Base-by-base conservation (phyloP, 1,140 invertebrate species). In the Holcopasites calliopsidis region DNA sequence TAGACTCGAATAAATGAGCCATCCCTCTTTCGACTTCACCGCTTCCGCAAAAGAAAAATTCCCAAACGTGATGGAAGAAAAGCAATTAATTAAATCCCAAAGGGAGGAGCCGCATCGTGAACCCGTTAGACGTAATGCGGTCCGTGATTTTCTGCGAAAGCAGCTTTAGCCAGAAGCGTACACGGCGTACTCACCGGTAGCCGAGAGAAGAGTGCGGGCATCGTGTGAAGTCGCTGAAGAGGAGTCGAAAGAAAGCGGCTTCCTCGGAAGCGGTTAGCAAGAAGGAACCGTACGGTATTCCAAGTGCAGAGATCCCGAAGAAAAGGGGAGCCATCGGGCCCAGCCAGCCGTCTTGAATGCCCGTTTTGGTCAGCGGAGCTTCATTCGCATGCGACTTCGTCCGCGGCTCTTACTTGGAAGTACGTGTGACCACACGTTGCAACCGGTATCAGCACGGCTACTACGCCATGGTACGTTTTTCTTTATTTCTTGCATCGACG, bases 381-480 rank as follows among this genome's bases (percentile, higher is more conserved):
- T 88, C 85, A 85, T 89, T 88, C 87, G 85, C 85, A 88, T 89
- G 87, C 87, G 82, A 87, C 82, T 78, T 84, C 44, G 79, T 82
- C 80, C 82, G 76, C 84, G 79, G 55, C 81, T 73, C 77, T 84
- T 84, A 84, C 82, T 83, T 80, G 82, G 82, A 84, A 84, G 66
- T 83, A 83, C 81, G 81, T 82, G 79, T 83, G 70, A 78, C 62
- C 74, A 77, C n/a, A n/a, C 72, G 49, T 80, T 57, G 72, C 74
- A 62, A 80, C 77, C 77, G 65, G 71, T 82, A 81, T 55, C 75
- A 72, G 68, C 57, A 40, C 65, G 61, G 64, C 79, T 13, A 40
- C 42, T 55, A 40, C 10, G 10, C 35, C 49, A n/a, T 8, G 11
- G 26, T 47, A 40, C 60, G 44, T 58, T 54, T 58, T 54, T 77